Evolutionary conservation across 1,140 invertebrate species (phyloP).

Genomic region (Colletes gigas): DNA sequence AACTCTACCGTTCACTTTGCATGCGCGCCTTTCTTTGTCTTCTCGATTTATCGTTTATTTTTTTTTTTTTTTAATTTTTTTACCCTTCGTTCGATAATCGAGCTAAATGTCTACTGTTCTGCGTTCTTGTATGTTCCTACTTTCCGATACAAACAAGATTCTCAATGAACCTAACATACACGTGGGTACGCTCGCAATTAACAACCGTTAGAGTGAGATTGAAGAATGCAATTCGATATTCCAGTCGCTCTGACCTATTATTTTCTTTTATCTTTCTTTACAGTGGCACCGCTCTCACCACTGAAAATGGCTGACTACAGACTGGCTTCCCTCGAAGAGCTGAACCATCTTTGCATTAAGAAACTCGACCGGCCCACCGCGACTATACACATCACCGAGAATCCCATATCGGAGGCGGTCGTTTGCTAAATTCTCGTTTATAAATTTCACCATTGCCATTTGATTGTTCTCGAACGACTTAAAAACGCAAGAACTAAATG

Average conservation of each 20-base stretch:
- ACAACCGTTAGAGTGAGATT: constrained; percentile 38
- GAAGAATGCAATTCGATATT: background rate
- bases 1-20: constrained; percentile 70
- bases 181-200: constrained; percentile 31
- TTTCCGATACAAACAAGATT: constrained; percentile 20
- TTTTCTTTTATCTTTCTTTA: constrained; percentile 73
- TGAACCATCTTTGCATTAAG: constrained; percentile 82
- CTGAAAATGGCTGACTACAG: constrained; percentile 86
- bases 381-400: constrained; percentile 89
- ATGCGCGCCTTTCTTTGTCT: constrained; percentile 66
- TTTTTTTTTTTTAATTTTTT: background rate
- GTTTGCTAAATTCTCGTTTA: constrained; percentile 83
- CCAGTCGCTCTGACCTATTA: constrained; percentile 38
- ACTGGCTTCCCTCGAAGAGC: constrained; percentile 82
- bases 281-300: constrained; percentile 87
- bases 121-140: background rate
- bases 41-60: constrained; percentile 5
- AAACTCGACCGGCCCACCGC: constrained; percentile 82
- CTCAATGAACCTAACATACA: constrained; percentile 32
- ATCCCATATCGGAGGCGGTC: constrained; percentile 88
- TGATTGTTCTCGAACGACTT: constrained; percentile 47
- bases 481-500: constrained; percentile 14
- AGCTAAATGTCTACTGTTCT: background rate
- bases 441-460: constrained; percentile 26
- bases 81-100: constrained; percentile 27